Percentiles rank a stretch among this genome's conserved stretches.
Conservation (phyloP, 2,797 vertebrate species). For the Parotocinclus haroldoi region DNA sequence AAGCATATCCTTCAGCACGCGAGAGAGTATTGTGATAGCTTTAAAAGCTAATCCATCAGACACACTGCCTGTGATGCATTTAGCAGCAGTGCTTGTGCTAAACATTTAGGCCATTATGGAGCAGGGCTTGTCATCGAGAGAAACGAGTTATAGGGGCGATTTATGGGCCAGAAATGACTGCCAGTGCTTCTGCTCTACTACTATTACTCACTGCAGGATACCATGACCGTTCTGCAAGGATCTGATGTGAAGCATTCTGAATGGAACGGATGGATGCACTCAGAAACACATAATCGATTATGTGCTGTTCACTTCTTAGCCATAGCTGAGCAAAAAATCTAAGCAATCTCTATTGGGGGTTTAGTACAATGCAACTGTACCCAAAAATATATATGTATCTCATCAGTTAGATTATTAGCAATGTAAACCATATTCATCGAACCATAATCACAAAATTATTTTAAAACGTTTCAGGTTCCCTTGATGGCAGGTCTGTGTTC, state of each 20-base stretch:
- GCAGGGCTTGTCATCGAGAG: conserved; percentile 63
- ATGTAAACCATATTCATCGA: background rate
- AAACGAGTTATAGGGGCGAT: conserved; percentile 71
- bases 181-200: conserved; percentile 41
- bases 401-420: background rate
- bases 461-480: too few species aligned
- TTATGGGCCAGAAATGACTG: conserved; percentile 69
- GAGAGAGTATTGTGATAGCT: conserved; percentile 61
- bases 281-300: conserved; percentile 20
- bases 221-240: conserved; percentile 19
- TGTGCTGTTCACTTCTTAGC: background rate
- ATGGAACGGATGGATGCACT: conserved; percentile 15
- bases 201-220: conserved; percentile 37
- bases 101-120: conserved; percentile 58
- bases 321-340: background rate
- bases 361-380: conserved; percentile 2
- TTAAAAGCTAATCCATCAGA: conserved; percentile 77
- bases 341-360: background rate
- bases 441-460: too few species aligned
- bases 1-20: conserved; percentile 66
- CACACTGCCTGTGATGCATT: conserved; percentile 63
- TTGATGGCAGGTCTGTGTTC: too few species aligned
- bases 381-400: background rate
- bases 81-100: conserved; percentile 48
- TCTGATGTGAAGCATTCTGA: conserved; percentile 24